Evolutionary conservation across 2,888 invertebrate species (phyloP), one percentile per base, ranked within the genome.

Genomic region (Drosophila mettleri): DNA sequence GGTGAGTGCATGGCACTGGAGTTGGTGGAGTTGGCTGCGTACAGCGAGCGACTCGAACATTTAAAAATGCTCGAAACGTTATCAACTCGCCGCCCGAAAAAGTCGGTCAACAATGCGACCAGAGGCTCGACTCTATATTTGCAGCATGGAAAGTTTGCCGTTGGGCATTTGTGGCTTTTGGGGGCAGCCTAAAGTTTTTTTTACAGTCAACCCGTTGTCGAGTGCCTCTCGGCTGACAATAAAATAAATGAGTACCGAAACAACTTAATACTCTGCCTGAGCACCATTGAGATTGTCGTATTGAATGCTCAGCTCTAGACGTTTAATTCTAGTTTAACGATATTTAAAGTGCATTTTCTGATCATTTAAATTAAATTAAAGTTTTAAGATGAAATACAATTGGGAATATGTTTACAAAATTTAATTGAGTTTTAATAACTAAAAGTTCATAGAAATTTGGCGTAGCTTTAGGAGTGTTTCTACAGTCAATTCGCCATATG

Each of bases 41-140:
- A 51, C 20, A 38, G 61, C 43, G 52, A 27, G 59, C 38, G 46
- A 55, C 66, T 58, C 41, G 67, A 63, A 45, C 63, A 72, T 74
- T 77, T 71, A 66, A 73, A 84, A 81, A 73, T 66, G 70, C 72
- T 69, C 74, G 69, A 78, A 69, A 60, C 72, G 74, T 74, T 85
- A 80, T 84, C 88, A 81, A 74, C 79, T 74, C 80, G 34, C 58
- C 58, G 29, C 48, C 33, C 33, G 52, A 38, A 66, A 73, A 86
- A 82, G 82, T 86, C 84, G 80, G 80, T 86, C 82, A 86, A 88
- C 76, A 83, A 78, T 67, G 70, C 69, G 65, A 51, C 51, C 62
- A 55, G 43, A n/a, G 57, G 52, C 38, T 53, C 38, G 54, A n/a
- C 34, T 60, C 69, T 69, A 65, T 55, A 60, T 52, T 48, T 48